Evolutionary conservation across 2,888 invertebrate genomes (phyloP).

Genomic region (Meteorus colon): DNA sequence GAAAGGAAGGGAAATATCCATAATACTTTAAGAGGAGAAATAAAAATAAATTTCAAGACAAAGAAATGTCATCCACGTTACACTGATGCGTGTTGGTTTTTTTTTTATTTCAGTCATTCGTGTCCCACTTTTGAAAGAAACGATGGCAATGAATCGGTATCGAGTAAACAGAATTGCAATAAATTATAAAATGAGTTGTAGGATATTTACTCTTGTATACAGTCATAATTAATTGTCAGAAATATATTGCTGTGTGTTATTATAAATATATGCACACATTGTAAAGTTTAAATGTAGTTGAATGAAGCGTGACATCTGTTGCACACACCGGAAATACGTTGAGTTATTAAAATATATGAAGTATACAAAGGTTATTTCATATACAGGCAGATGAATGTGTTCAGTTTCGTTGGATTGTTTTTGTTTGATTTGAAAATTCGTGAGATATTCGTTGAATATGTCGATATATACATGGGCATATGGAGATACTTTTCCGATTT

Average conservation of each 20-base stretch:
- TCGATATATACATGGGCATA: too few species aligned
- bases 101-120: too few species aligned
- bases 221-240: too few species aligned
- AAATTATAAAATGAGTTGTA: too few species aligned
- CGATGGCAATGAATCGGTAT: too few species aligned
- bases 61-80: background rate
- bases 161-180: too few species aligned
- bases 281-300: background rate
- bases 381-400: background rate
- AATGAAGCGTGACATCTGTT: conserved; percentile 4
- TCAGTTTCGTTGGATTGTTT: background rate
- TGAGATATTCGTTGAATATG: background rate
- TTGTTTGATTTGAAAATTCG: background rate
- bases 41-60: background rate
- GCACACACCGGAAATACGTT: conserved; percentile 3
- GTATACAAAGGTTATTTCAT: background rate
- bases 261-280: background rate
- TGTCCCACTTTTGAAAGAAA: too few species aligned
- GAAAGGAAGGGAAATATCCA: background rate
- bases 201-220: too few species aligned
- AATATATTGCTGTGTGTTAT: background rate
- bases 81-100: too few species aligned
- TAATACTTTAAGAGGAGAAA: background rate
- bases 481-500: too few species aligned
- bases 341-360: background rate